Evolutionary conservation across 2,888 invertebrate species (phyloP), one percentile per base, ranked within the genome.

Genomic region (Dasypogon diadema): DNA sequence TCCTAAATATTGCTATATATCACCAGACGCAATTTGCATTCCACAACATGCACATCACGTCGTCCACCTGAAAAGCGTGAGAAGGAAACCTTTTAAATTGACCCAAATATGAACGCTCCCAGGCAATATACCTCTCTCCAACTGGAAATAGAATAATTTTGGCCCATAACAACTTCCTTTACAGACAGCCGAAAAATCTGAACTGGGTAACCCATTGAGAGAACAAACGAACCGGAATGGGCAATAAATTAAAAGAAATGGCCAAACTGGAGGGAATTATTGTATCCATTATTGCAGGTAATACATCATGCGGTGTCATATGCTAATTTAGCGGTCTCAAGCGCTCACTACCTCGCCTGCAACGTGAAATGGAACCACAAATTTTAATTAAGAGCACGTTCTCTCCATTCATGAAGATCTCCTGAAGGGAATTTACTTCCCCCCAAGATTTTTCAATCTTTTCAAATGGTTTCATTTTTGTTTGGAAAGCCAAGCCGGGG

Each of bases 281-380:
- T 73, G 73, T 56, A 34, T 21, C 73, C 37, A 56, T 73, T 73
- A 73, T 73, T 73, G 56, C 73, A 73, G 73, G 56, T 73, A 73
- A 73, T 73, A 56, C 73, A 73, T 73, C 73, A 73, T 12, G n/a
- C 21, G 54, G 10, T 56, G 73, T 73, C 73, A 73, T 73, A 73
- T 73, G 73, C 73, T 73, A 56, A 73, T 73, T 34, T 54, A 54
- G 37, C 55, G 56, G 56, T 42, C 14, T 22, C 37, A 42, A n/a
- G 6, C 22, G 18, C 6, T 21, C 24, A 4, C 8, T 4, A 22
- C 24, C n/a, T n/a, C n/a, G n/a, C n/a, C n/a, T n/a, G n/a, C n/a
- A n/a, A n/a, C n/a, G n/a, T 56, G 21, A 16, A 56, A 34, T 42
- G 68, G 70, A 42, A 55, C 73, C 55, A 55, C 55, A 73, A 73